Evolutionary conservation across 2,797 vertebrate species (phyloP).

Genomic region (Adelosebastes latens): DNA sequence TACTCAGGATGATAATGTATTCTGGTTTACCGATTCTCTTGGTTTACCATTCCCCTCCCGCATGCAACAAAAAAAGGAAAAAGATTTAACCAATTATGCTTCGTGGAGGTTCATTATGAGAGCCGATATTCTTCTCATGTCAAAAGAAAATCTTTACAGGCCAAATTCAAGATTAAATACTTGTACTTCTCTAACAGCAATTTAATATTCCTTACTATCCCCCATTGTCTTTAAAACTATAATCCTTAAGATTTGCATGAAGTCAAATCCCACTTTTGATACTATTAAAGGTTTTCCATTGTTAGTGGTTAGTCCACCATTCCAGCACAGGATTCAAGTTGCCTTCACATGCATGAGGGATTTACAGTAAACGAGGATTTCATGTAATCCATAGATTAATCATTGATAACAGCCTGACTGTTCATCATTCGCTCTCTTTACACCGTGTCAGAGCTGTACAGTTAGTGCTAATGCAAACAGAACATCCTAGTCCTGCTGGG

Average conservation of each 20-base stretch:
- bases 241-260: not conserved
- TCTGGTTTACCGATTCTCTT: slow-evolving; percentile 52
- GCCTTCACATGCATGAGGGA: not conserved
- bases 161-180: not conserved
- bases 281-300: not conserved
- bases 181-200: not conserved
- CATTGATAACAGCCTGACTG: not conserved
- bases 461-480: not conserved
- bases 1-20: slow-evolving; percentile 70
- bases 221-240: not conserved
- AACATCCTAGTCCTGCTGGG: not conserved
- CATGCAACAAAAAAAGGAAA: not conserved
- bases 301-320: not conserved
- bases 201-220: not conserved
- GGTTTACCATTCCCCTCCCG: slow-evolving; percentile 47
- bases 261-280: not conserved
- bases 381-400: not conserved
- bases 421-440: not conserved
- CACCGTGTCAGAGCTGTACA: not conserved
- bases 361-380: not conserved
- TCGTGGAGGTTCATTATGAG: slow-evolving; percentile 19
- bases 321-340: not conserved
- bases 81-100: slow-evolving; percentile 20
- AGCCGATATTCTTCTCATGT: not conserved
- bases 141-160: not conserved